These are phyloP conservation scores for Siniperca obscura DNA, from an alignment of 2,797 vertebrate genomes.

Conservation along the genomic window DNA sequence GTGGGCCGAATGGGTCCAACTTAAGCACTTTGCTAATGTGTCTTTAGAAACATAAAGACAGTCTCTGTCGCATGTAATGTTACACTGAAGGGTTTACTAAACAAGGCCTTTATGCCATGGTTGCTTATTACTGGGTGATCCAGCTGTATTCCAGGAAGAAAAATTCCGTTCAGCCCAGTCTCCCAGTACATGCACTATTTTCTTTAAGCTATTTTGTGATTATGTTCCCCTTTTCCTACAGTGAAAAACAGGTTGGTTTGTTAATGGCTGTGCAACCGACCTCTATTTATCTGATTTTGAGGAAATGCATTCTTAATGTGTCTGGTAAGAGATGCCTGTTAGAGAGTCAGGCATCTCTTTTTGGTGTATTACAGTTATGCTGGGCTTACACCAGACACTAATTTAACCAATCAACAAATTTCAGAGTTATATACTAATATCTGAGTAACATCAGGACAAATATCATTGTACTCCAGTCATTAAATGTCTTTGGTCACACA, in stretches of 20 bases:
- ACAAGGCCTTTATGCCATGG: constrained; percentile 40
- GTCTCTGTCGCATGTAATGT: constrained; percentile 65
- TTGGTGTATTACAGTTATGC: not conserved
- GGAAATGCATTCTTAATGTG: constrained; percentile 46
- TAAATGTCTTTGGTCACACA: constrained; percentile 48
- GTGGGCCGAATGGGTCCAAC: constrained; percentile 43
- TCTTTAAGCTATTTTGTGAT: constrained; percentile 50
- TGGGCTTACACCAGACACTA: not conserved
- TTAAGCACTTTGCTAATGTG: constrained; percentile 55
- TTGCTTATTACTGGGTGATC: constrained; percentile 53
- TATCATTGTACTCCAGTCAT: constrained; percentile 5
- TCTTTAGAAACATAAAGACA: constrained; percentile 59
- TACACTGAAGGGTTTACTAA: constrained; percentile 54
- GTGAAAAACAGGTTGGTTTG: constrained; percentile 27
- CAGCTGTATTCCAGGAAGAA: constrained; percentile 37
- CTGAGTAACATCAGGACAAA: constrained; percentile 10
- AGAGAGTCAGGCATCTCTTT: constrained; percentile 9
- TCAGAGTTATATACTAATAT: constrained; percentile 4
- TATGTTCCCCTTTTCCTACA: constrained; percentile 30
- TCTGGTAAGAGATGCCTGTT: constrained; percentile 20
- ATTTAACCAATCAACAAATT: not conserved
- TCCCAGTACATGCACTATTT: constrained; percentile 33
- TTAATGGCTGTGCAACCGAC: constrained; percentile 9
- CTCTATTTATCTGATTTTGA: constrained; percentile 47
- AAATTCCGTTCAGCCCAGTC: constrained; percentile 24